Evolutionary conservation across 2,888 invertebrate genomes (phyloP), one percentile per base, ranked within the genome.

Genomic region (Lasioglossum pauxillum): DNA sequence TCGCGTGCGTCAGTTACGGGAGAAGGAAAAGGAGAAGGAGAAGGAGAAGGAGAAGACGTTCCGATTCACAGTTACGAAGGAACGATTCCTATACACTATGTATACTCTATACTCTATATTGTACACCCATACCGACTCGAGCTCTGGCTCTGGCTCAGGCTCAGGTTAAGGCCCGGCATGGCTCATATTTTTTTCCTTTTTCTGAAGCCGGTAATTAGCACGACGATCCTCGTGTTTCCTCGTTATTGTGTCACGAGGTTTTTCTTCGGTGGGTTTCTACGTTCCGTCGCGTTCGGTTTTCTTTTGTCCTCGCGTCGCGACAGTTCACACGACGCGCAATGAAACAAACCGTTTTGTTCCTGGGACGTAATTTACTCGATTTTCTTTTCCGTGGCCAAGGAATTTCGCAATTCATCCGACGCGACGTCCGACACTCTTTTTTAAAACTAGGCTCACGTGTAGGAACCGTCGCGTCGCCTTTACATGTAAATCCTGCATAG

Each of bases 241-340:
- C 71, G 89, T 88, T 90, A 88, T 90, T 90, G 90, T 90, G 53
- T 60, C 81, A 41, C 14, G 23, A 67, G 35, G 64, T 85, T 81
- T 84, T 87, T 57, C 77, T 74, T 44, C n/a, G 53, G 83, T 53
- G 35, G 38, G 64, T 67, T 49, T 76, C 44, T 38, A 46, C 44
- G 78, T 31, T 72, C 76, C 27, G 69, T 53, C 78, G 75, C 75
- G 35, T 77, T 79, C 12, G 46, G 76, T 64, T 7, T 53, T 49
- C 44, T 71, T 80, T 86, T 89, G 85, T 89, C 41, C 69, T 41
- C 12, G 41, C 3, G 41, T 49, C 64, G 75, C 5, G 41, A 57
- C 64, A 71, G 35, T 84, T 88, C 91, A 72, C 90, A 89, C 85
- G 86, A 46, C 64, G 23, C 72, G 84, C 75, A 41, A 73, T 57